A percentile compares a stretch with the other conserved stretches of the same genome.
These are phyloP conservation scores for Mormyrus hasselquistii DNA, from an alignment of 2,797 vertebrate genomes.

Conservation along the genomic window DNA sequence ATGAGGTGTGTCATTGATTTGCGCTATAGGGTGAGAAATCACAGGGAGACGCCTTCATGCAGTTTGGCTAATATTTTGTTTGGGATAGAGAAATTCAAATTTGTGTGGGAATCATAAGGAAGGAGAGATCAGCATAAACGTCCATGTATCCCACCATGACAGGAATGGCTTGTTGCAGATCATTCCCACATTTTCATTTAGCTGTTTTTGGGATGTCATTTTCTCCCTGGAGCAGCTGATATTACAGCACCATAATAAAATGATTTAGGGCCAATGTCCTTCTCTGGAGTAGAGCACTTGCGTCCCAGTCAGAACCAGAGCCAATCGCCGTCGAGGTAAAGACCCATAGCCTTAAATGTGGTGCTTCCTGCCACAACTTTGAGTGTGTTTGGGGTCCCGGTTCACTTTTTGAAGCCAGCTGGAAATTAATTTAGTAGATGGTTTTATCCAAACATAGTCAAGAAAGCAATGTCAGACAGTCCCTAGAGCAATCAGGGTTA, in stretches of 20 bases:
- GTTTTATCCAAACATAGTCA: neutral
- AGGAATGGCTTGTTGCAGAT: neutral
- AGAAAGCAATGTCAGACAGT: neutral
- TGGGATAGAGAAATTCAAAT: neutral
- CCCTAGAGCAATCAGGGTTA: neutral
- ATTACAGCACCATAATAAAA: neutral
- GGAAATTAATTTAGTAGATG: neutral
- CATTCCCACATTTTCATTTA: neutral
- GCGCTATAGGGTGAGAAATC: neutral
- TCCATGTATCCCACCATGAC: neutral
- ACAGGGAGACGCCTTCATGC: neutral
- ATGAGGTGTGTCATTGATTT: neutral
- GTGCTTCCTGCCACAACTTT: neutral
- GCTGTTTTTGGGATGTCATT: conserved; percentile 7
- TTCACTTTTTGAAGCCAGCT: neutral
- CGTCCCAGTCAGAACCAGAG: neutral
- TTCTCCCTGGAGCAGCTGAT: neutral
- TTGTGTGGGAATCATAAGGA: neutral
- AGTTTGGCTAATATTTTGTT: neutral
- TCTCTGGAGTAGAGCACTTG: neutral
- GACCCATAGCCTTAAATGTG: neutral
- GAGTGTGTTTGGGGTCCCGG: neutral
- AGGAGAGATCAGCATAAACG: neutral
- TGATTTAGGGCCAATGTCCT: neutral
- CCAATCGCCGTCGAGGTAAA: neutral